These are phyloP conservation scores for Neuroscelio doddi DNA, from an alignment of 2,888 invertebrate species.

Conservation along the genomic window DNA sequence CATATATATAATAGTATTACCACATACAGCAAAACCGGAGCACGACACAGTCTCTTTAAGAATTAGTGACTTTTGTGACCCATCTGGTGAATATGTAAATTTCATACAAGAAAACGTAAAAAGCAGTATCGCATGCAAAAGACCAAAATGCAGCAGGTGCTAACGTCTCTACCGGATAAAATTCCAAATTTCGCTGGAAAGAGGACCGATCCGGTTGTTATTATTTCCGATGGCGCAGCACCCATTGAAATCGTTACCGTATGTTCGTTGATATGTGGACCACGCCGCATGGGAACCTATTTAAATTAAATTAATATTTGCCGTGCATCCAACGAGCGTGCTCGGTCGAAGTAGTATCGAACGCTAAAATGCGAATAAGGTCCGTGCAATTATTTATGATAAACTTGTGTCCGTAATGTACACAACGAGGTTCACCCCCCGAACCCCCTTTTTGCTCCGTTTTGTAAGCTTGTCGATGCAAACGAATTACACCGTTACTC, in stretches of 20 bases:
- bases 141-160: slow-evolving; percentile 34
- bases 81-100: not conserved
- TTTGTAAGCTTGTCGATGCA: slow-evolving; percentile 41
- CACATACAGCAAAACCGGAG: too few relatives aligned
- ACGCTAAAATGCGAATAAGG: slow-evolving; percentile 61
- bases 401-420: slow-evolving; percentile 56
- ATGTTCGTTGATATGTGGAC: slow-evolving; percentile 39
- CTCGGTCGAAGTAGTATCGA: slow-evolving; percentile 43
- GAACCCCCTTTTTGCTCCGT: not conserved
- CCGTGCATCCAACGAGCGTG: slow-evolving; percentile 49
- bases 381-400: slow-evolving; percentile 68
- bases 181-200: not conserved
- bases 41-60: too few relatives aligned
- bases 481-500: slow-evolving; percentile 39
- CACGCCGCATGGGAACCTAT: slow-evolving; percentile 54
- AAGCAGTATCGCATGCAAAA: too few relatives aligned
- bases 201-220: slow-evolving; percentile 34
- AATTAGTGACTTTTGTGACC: too few relatives aligned
- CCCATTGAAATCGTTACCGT: slow-evolving; percentile 34
- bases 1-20: too few relatives aligned
- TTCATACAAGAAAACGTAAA: not conserved
- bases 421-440: slow-evolving; percentile 26
- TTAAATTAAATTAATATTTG: slow-evolving; percentile 71
- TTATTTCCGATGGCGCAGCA: slow-evolving; percentile 32
- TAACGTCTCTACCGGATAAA: slow-evolving; percentile 35